phyloP scores from a whole-genome alignment of 2,888 invertebrate species.

The Xylota segnis region DNA sequence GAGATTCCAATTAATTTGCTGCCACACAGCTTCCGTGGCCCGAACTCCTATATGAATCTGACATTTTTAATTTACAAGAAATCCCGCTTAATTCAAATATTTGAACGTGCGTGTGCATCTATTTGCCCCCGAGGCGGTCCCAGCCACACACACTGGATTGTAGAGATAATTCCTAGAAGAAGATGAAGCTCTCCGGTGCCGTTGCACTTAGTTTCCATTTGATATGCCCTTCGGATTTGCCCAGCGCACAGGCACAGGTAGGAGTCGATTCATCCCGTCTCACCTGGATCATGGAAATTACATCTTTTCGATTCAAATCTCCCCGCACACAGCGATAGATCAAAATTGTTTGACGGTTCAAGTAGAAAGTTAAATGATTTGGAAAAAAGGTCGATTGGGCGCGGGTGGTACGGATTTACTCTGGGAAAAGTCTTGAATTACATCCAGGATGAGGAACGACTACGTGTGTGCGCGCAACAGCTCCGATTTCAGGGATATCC shows the following conservation, averaged over 20 bases:
- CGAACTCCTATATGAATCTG: conserved; percentile 20
- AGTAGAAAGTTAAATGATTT: conserved; percentile 69
- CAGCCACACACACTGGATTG: conserved; percentile 25
- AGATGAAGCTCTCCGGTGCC: conserved; percentile 29
- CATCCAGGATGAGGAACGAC: conserved; percentile 60
- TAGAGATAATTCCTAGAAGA: conserved; percentile 33
- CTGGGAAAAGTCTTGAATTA: conserved; percentile 54
- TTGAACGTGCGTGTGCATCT: conserved; percentile 56
- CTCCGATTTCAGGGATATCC: conserved; percentile 61
- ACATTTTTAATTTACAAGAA: conserved; percentile 41
- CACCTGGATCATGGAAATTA: conserved; percentile 5
- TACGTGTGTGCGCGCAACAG: conserved; percentile 68
- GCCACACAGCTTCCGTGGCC: conserved; percentile 45
- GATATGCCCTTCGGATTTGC: conserved; percentile 69
- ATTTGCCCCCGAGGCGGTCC: conserved; percentile 36
- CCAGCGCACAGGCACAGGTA: conserved; percentile 49
- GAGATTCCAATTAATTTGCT: conserved; percentile 57
- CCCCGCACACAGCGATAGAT: conserved; percentile 60
- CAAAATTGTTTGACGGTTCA: conserved; percentile 63
- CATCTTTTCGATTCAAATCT: conserved; percentile 63
- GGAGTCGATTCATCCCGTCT: conserved; percentile 27
- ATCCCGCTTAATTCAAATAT: conserved; percentile 54
- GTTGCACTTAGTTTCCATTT: conserved; percentile 70
- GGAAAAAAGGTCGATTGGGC: conserved; percentile 72
- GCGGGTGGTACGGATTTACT: conserved; percentile 29